Conservation (phyloP, 2,113 vertebrate genomes). For the Lucifuga dentata region DNA sequence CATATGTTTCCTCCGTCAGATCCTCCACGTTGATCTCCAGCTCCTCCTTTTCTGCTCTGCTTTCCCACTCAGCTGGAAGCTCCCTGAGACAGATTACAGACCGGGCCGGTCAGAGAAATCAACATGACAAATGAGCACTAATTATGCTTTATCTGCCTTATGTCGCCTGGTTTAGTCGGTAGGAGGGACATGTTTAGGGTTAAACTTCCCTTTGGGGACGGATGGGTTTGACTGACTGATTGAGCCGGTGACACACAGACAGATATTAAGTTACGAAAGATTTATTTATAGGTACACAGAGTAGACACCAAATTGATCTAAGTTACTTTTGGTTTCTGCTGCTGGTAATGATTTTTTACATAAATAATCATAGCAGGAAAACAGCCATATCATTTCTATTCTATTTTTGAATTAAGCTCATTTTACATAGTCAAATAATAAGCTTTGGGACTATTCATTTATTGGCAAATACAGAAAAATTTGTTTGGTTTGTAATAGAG, state of each 20-base stretch:
- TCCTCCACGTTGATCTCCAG: constrained; percentile 94
- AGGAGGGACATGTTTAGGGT: constrained; percentile 3
- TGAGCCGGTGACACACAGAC: neutral
- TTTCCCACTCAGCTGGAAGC: constrained; percentile 89
- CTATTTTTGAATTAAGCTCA: too few relatives aligned
- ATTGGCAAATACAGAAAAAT: too few relatives aligned
- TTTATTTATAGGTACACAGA: neutral
- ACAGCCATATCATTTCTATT: too few relatives aligned
- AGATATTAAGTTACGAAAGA: neutral
- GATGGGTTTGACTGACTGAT: constrained; percentile 9
- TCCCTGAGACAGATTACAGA: constrained; percentile 82
- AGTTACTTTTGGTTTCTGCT: too few relatives aligned
- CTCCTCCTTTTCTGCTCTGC: constrained; percentile 90
- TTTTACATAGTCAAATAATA: too few relatives aligned
- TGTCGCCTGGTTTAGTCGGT: neutral
- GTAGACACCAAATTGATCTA: too few relatives aligned
- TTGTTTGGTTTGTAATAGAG: too few relatives aligned
- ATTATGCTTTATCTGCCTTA: constrained; percentile 29
- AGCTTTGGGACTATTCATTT: too few relatives aligned
- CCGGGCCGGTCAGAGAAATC: constrained; percentile 27
- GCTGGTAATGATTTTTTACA: too few relatives aligned
- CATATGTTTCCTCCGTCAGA: constrained; percentile 89
- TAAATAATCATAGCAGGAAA: too few relatives aligned
- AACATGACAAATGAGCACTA: constrained; percentile 35
- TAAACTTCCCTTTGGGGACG: constrained; percentile 10